Evolutionary conservation across 2,888 invertebrate species (phyloP).

Genomic region (Lepidonotus clava): DNA sequence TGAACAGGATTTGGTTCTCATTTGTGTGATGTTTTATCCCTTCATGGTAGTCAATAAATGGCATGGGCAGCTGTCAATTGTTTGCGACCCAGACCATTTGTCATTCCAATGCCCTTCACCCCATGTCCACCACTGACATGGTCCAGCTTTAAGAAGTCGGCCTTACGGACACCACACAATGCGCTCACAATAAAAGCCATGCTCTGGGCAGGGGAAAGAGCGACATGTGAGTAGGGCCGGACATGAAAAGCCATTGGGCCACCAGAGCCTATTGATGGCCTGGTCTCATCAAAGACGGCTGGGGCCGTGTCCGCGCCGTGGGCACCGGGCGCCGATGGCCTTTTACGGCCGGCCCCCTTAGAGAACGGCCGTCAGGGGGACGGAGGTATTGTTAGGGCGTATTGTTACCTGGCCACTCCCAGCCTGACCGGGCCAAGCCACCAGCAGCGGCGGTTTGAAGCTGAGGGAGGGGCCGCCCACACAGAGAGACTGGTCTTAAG

Average conservation of each 20-base stretch:
- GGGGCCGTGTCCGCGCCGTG: neutral
- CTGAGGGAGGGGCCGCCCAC: too few species aligned
- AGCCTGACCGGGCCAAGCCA: neutral
- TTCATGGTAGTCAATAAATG: too few species aligned
- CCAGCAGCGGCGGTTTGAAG: neutral
- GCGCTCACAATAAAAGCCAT: constrained; percentile 20
- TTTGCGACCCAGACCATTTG: too few species aligned
- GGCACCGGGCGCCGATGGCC: constrained; percentile 3
- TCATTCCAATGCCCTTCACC: neutral
- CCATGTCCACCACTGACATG: neutral
- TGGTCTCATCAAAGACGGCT: neutral
- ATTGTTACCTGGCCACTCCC: neutral
- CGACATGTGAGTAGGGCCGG: neutral
- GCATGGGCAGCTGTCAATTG: too few species aligned
- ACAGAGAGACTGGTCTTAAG: too few species aligned
- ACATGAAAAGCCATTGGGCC: neutral
- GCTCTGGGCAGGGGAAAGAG: neutral
- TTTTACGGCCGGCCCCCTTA: too few species aligned
- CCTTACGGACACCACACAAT: neutral
- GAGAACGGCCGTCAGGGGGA: too few species aligned
- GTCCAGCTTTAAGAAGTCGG: neutral
- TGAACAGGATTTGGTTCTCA: too few species aligned
- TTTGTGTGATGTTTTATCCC: too few species aligned
- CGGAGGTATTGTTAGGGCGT: too few species aligned
- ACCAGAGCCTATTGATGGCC: neutral